phyloP scores from a whole-genome alignment of 2,113 vertebrate genomes.

The Recurvirostra avosetta region DNA sequence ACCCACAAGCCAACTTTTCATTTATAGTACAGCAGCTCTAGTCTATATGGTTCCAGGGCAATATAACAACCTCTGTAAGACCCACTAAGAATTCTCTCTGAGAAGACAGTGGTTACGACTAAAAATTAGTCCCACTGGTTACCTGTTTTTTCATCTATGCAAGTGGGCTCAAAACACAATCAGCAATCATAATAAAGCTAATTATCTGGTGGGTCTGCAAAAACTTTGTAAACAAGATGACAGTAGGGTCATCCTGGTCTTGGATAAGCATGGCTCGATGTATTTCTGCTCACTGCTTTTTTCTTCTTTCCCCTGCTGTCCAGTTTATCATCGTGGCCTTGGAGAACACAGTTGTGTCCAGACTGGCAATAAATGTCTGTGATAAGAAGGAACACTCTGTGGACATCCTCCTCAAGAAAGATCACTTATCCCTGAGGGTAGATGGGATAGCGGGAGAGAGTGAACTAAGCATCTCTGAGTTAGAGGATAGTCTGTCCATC shows the following conservation, averaged over 20 bases:
- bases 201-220: not conserved
- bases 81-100: not conserved
- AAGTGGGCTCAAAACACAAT: not conserved
- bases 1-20: not conserved
- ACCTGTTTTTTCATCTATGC: not conserved
- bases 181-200: not conserved
- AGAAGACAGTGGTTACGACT: not conserved
- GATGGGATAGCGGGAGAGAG: conserved; percentile 76
- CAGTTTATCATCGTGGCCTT: conserved; percentile 86
- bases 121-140: not conserved
- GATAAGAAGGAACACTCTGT: conserved; percentile 83
- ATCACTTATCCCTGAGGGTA: conserved; percentile 76
- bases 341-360: conserved; percentile 77
- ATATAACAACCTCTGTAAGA: not conserved
- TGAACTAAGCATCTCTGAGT: conserved; percentile 59
- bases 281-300: not conserved
- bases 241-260: not conserved
- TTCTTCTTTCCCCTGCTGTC: not conserved
- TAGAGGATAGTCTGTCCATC: conserved; percentile 60
- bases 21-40: not conserved
- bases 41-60: not conserved
- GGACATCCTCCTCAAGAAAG: conserved; percentile 74
- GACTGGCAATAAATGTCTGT: conserved; percentile 80
- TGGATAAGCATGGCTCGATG: not conserved
- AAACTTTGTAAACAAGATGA: not conserved